These are phyloP conservation scores for Tuberolachnus salignus DNA, from an alignment of 2,888 invertebrate genomes.

Conservation along the genomic window DNA sequence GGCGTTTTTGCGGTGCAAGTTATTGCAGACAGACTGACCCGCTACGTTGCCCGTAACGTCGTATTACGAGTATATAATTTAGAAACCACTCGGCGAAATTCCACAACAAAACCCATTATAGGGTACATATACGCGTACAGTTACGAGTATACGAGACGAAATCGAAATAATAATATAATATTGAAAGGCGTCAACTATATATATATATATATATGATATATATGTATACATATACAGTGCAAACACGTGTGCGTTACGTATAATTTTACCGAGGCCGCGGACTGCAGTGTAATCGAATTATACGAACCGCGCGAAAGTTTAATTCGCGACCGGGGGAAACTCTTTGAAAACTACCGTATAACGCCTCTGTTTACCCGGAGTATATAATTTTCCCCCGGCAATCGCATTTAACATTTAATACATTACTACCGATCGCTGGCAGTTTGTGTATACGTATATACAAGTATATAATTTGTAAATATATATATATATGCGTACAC, in stretches of 20 bases:
- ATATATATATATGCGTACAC: no score
- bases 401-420: background rate
- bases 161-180: constrained; percentile 11
- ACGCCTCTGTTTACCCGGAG: background rate
- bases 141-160: background rate
- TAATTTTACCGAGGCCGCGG: background rate
- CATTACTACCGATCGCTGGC: background rate
- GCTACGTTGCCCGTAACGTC: no score
- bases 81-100: background rate
- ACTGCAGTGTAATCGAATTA: background rate
- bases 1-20: no score
- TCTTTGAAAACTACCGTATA: constrained; percentile 1
- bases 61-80: background rate
- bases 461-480: no score
- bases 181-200: background rate
- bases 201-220: background rate
- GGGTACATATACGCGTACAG: background rate
- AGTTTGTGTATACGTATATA: no score
- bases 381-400: background rate
- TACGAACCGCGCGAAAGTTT: background rate
- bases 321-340: background rate
- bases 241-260: background rate
- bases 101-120: background rate
- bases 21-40: no score
- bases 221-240: no score